phyloP scores from a whole-genome alignment of 2,797 vertebrate genomes.

The Tauraco hartlaubi region DNA sequence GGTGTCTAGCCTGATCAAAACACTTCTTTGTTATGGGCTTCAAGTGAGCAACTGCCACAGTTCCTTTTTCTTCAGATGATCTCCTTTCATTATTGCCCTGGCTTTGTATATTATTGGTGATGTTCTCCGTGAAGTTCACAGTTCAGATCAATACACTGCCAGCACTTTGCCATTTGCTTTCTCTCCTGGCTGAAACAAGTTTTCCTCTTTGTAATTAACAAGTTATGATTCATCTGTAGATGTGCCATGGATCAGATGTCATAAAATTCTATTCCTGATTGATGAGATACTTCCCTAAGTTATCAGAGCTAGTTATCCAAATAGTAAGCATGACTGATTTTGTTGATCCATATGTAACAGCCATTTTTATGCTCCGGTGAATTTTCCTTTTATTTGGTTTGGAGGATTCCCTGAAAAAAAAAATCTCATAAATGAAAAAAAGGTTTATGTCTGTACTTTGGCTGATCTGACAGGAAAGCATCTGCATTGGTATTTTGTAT shows the following conservation, averaged over 20 bases:
- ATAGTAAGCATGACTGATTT: not conserved
- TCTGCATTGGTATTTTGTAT: not conserved
- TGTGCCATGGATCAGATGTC: not conserved
- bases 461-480: not conserved
- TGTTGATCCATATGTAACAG: not conserved
- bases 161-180: not conserved
- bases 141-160: not conserved
- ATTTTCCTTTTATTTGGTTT: not conserved
- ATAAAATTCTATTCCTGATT: not conserved
- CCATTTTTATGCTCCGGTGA: not conserved
- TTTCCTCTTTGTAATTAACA: not conserved
- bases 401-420: not conserved
- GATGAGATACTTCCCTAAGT: not conserved
- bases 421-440: not conserved
- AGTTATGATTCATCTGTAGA: not conserved
- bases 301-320: not conserved
- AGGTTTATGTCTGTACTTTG: not conserved
- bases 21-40: not conserved
- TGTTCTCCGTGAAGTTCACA: not conserved
- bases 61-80: not conserved
- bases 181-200: not conserved
- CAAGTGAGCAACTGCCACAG: not conserved
- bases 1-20: not conserved
- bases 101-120: not conserved
- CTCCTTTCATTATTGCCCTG: not conserved